A percentile compares a stretch with the other conserved stretches of the same genome.
These are phyloP conservation scores for Zaprionus lineosus DNA, from an alignment of 2,888 invertebrate genomes.

Conservation along the genomic window DNA sequence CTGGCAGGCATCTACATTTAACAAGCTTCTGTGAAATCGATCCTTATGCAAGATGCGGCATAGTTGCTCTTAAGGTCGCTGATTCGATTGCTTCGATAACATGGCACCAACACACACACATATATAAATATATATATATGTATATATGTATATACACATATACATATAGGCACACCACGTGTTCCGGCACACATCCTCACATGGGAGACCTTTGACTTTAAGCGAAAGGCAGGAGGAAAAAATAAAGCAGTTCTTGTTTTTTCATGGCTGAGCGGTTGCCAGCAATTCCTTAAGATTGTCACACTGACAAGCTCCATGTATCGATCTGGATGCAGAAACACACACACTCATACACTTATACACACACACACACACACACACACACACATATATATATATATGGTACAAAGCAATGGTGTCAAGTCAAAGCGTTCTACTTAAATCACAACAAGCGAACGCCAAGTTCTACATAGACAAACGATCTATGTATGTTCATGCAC, in stretches of 20 bases:
- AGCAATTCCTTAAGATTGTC: conserved; percentile 60
- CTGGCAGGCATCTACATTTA: conserved; percentile 31
- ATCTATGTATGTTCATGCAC: too few relatives aligned
- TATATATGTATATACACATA: too few relatives aligned
- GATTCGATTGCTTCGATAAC: conserved; percentile 57
- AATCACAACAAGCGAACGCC: conserved; percentile 36
- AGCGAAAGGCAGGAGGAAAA: too few relatives aligned
- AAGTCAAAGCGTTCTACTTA: conserved; percentile 40
- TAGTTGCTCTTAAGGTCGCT: conserved; percentile 37
- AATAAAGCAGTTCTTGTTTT: too few relatives aligned
- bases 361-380: neutral
- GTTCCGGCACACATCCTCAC: too few relatives aligned
- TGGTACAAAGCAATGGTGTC: conserved; percentile 23
- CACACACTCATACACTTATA: neutral
- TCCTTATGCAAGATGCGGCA: conserved; percentile 35
- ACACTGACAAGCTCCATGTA: conserved; percentile 56
- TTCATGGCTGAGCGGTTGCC: conserved; percentile 41
- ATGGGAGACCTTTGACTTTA: too few relatives aligned
- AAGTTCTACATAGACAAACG: too few relatives aligned
- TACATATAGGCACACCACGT: neutral
- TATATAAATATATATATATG: neutral
- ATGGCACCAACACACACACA: conserved; percentile 15
- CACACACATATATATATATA: too few relatives aligned
- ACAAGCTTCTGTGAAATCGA: conserved; percentile 61
- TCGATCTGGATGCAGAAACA: conserved; percentile 19